Conservation (phyloP, 2,888 invertebrate genomes). For the Dolomedes plantarius region DNA sequence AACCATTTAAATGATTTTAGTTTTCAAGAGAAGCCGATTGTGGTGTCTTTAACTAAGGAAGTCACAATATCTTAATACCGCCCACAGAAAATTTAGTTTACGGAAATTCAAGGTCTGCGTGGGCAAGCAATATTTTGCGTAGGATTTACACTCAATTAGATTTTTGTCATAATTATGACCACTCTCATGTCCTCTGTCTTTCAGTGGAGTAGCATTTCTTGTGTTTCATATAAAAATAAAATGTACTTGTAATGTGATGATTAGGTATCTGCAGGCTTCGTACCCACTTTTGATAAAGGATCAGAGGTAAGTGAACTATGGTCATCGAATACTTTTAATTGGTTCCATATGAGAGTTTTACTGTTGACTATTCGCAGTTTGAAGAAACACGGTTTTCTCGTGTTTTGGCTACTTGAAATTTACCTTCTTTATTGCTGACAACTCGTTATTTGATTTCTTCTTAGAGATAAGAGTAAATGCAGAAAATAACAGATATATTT, state of each 20-base stretch:
- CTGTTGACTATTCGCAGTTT: too few species aligned
- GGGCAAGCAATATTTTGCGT: constrained; percentile 42
- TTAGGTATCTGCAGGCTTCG: constrained; percentile 25
- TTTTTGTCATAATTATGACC: constrained; percentile 34
- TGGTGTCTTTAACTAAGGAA: background rate
- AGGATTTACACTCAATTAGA: constrained; percentile 26
- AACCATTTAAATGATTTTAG: too few species aligned
- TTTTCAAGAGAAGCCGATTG: too few species aligned
- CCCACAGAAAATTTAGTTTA: background rate
- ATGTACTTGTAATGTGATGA: background rate
- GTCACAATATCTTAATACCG: background rate
- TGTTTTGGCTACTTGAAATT: too few species aligned
- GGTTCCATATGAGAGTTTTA: too few species aligned
- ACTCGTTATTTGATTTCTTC: too few species aligned
- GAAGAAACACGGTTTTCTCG: too few species aligned
- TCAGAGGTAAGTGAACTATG: background rate
- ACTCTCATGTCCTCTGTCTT: constrained; percentile 33
- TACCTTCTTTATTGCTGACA: too few species aligned
- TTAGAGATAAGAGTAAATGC: too few species aligned
- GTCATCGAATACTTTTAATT: too few species aligned
- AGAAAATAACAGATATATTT: too few species aligned
- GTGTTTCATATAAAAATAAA: constrained; percentile 4
- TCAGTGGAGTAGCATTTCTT: constrained; percentile 17
- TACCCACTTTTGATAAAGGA: background rate
- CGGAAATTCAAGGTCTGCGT: constrained; percentile 43